These are phyloP conservation scores for Nomada fabriciana DNA, from an alignment of 2,888 invertebrate genomes.

Conservation along the genomic window DNA sequence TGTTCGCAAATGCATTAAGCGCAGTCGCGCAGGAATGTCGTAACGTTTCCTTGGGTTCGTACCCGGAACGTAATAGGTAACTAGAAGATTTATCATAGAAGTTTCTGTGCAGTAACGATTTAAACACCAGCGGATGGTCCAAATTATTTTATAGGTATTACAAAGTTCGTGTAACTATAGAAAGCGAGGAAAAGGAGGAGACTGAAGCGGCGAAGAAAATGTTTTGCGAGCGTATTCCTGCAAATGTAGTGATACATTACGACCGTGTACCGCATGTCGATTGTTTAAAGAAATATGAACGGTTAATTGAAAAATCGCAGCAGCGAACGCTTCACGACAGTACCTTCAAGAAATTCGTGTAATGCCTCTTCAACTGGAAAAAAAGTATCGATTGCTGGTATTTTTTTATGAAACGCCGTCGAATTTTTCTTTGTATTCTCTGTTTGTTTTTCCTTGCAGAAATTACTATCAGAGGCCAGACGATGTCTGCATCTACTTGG, in stretches of 20 bases:
- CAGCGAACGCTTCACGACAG: constrained; percentile 45
- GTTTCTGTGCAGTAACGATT: not conserved
- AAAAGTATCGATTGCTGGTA: constrained; percentile 41
- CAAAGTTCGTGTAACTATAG: constrained; percentile 85
- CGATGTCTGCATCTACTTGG: constrained; percentile 70
- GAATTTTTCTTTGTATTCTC: constrained; percentile 15
- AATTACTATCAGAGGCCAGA: constrained; percentile 54
- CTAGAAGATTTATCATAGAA: constrained; percentile 71
- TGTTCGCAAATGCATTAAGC: constrained; percentile 83
- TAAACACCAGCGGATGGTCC: not conserved
- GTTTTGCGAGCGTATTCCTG: constrained; percentile 80
- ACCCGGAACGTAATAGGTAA: constrained; percentile 85
- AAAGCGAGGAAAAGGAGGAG: constrained; percentile 82
- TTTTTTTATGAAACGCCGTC: not conserved
- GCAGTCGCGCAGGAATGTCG: constrained; percentile 84
- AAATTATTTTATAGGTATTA: constrained; percentile 80
- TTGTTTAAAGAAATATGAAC: constrained; percentile 64
- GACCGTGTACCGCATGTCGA: constrained; percentile 65
- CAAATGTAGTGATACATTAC: constrained; percentile 72
- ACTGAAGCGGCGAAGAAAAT: constrained; percentile 82
- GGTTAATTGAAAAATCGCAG: constrained; percentile 48
- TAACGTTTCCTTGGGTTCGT: constrained; percentile 85
- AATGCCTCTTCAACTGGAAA: constrained; percentile 48
- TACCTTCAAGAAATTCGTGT: constrained; percentile 63
- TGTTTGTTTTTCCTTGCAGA: constrained; percentile 36